Base-by-base conservation (phyloP, 2,888 invertebrate species). In the Acrobasis suavella region DNA sequence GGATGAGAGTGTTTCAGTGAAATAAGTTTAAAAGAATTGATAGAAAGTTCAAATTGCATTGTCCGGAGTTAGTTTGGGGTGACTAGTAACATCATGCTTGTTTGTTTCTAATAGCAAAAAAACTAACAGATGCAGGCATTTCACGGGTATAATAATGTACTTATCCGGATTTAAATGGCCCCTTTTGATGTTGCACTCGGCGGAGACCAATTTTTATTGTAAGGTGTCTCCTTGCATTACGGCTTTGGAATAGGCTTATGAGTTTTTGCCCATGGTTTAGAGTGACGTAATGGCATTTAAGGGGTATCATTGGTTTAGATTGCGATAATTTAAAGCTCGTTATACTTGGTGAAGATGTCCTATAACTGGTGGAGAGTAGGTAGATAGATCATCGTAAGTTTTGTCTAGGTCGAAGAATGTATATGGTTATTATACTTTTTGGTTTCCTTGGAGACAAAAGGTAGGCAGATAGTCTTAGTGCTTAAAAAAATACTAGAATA, bases 111-210 rank as follows among this genome's bases (percentile, higher is more conserved):
- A 91, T 91, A 87, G 86, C 83, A 89, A 85, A 91, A 83, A 91
- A 90, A 89, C 81, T 89, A 90, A 87, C 91, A 92, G 91, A 91
- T 92, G 91, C 81, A 91, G 81, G 78, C 87, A 89, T 91, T 92
- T 91, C 89, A 92, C 89, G 90, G 91, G 86, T 89, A 87, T 89
- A 87, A 89, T 91, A 91, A 91, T 86, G 86, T 89, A 84, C 89
- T 91, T 91, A 91, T 85, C 74, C 74, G 87, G 89, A 89, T 89
- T 90, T 90, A 81, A 83, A 82, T 81, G 82, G 85, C 81, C 77
- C 76, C 77, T 90, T 91, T 91, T 91, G 91, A 92, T 89, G 86
- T 87, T 64, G 60, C 22, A 56, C 61, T 62, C 55, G 9, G 9
- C 9, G 49, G 14, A 46, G 46, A 37, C 46, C 55, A 49, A 46